Conservation (phyloP, 2,888 invertebrate species). For the Oxystoma pomonae region DNA sequence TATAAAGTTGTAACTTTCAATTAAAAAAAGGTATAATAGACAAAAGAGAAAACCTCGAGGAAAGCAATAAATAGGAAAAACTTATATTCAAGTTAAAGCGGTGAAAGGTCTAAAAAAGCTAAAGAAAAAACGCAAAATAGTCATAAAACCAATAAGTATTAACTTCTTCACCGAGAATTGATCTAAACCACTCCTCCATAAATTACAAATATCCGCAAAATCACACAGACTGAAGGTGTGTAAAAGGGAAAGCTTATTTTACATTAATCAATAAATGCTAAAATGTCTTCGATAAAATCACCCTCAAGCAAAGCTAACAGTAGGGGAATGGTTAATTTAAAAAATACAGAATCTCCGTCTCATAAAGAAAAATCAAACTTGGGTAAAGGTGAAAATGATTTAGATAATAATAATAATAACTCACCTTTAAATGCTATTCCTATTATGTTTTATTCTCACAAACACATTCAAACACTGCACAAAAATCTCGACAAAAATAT, state of each 20-base stretch:
- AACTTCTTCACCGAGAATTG: background rate
- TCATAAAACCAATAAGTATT: too few relatives aligned
- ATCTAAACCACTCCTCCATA: background rate
- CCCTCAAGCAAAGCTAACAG: background rate
- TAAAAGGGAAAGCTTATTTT: background rate
- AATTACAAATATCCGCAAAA: background rate
- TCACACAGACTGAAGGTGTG: background rate
- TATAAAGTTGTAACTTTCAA: too few relatives aligned
- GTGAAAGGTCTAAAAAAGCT: too few relatives aligned
- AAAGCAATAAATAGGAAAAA: too few relatives aligned
- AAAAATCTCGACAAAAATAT: background rate
- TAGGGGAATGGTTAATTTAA: background rate
- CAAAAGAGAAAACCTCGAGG: too few relatives aligned
- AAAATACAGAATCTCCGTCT: too few relatives aligned
- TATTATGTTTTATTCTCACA: background rate
- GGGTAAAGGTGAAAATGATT: background rate
- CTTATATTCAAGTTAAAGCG: too few relatives aligned
- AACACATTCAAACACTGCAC: background rate
- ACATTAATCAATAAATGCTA: background rate
- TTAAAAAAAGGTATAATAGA: too few relatives aligned
- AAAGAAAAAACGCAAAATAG: too few relatives aligned
- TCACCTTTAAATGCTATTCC: background rate
- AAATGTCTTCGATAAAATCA: background rate
- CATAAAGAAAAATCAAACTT: background rate
- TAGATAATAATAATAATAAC: background rate